These are phyloP conservation scores for Andricus quercusramuli DNA, from an alignment of 2,888 invertebrate genomes.

Conservation along the genomic window DNA sequence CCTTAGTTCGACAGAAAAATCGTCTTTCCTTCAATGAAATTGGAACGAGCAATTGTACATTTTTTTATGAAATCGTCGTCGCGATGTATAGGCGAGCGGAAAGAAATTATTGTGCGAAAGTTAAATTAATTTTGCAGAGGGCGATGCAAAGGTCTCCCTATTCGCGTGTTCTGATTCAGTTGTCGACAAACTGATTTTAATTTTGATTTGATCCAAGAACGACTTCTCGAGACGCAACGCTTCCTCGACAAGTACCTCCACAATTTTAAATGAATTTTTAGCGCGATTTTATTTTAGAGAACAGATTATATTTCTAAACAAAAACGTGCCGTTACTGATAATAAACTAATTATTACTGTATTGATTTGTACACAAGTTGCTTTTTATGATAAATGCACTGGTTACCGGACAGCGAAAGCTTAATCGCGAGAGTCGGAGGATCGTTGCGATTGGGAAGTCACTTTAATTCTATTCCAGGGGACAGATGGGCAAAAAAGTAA, in stretches of 20 bases:
- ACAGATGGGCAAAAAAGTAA: slow-evolving; percentile 57
- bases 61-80: slow-evolving; percentile 30
- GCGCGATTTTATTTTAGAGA: slow-evolving; percentile 1
- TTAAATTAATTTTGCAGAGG: not conserved
- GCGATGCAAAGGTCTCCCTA: slow-evolving; percentile 18
- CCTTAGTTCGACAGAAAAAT: slow-evolving; percentile 23
- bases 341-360: not conserved
- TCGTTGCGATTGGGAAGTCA: slow-evolving; percentile 58
- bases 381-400: slow-evolving; percentile 37
- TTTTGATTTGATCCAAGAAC: slow-evolving; percentile 12
- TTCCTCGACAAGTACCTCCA: slow-evolving; percentile 15
- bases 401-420: slow-evolving; percentile 41
- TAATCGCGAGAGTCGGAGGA: slow-evolving; percentile 53
- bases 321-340: not conserved
- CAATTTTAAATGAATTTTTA: not conserved
- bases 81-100: not conserved
- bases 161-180: slow-evolving; percentile 16
- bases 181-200: slow-evolving; percentile 16
- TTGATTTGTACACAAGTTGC: slow-evolving; percentile 53
- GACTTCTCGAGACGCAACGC: slow-evolving; percentile 9
- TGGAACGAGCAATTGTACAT: slow-evolving; percentile 26
- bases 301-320: not conserved
- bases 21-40: slow-evolving; percentile 6
- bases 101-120: not conserved
- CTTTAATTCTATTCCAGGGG: slow-evolving; percentile 51